A percentile compares a stretch with the other conserved stretches of the same genome.
Conservation (phyloP, 2,888 invertebrate genomes). For the Theodoxus fluviatilis region DNA sequence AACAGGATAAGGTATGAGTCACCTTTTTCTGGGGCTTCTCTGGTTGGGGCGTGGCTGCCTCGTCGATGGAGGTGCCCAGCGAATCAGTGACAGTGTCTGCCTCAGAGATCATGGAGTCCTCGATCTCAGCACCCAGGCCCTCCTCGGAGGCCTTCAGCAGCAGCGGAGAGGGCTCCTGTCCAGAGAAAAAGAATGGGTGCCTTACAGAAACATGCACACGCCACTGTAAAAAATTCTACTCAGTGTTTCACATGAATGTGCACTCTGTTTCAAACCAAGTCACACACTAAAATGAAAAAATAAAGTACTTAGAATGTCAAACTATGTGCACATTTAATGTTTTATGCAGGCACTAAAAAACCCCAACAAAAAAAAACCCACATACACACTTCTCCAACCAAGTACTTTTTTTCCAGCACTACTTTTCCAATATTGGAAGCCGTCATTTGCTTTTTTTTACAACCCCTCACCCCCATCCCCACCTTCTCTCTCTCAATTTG, state of each 20-base stretch:
- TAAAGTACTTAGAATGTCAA: not conserved
- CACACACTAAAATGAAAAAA: no score
- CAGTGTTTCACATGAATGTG: no score
- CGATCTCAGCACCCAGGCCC: slow-evolving; percentile 41
- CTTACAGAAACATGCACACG: not conserved
- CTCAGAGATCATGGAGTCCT: slow-evolving; percentile 45
- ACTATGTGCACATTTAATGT: not conserved
- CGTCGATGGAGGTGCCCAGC: slow-evolving; percentile 45
- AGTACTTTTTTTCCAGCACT: no score
- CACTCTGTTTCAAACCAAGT: no score
- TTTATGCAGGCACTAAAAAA: not conserved
- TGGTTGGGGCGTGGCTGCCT: slow-evolving; percentile 38
- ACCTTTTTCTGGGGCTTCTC: slow-evolving; percentile 41
- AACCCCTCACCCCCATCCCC: no score
- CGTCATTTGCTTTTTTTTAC: no score
- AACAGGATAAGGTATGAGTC: no score
- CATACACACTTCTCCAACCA: no score
- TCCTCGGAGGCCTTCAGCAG: slow-evolving; percentile 61
- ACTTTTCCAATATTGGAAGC: no score
- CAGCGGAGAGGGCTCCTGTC: slow-evolving; percentile 69
- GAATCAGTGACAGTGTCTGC: slow-evolving; percentile 43
- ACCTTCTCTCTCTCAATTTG: no score
- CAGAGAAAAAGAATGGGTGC: no score
- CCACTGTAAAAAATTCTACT: not conserved
- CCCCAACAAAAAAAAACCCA: not conserved